Evolutionary conservation across 1,140 invertebrate species (phyloP).

Genomic region (Drosophila micromelanica): DNA sequence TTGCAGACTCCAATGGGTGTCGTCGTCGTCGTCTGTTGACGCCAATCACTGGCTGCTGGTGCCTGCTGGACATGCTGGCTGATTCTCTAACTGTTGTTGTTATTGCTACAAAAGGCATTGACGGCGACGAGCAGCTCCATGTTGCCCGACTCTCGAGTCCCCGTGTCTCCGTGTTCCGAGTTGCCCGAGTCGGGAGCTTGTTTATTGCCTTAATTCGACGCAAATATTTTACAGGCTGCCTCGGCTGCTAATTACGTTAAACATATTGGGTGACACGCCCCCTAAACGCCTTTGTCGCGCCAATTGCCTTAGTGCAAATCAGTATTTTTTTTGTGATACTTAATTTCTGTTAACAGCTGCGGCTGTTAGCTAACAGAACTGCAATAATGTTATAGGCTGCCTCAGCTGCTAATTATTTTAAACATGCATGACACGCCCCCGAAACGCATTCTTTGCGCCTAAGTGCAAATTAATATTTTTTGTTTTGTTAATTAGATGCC

Average conservation of each 20-base stretch:
- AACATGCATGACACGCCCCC: constrained; percentile 68
- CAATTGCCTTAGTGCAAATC: constrained; percentile 30
- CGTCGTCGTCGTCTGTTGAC: constrained; percentile 40
- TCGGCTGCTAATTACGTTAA: constrained; percentile 76
- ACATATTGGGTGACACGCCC: constrained; percentile 71
- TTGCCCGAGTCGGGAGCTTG: constrained; percentile 47
- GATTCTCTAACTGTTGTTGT: constrained; percentile 52
- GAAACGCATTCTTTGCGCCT: constrained; percentile 1
- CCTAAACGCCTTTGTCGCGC: constrained; percentile 8
- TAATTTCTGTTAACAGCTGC: constrained; percentile 45
- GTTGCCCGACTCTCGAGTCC: constrained; percentile 20
- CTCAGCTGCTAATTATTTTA: constrained; percentile 74
- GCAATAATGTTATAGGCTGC: constrained; percentile 67
- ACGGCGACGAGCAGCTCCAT: constrained; percentile 23
- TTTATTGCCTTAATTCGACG: constrained; percentile 75
- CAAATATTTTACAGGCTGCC: constrained; percentile 66
- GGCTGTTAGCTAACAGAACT: too few relatives aligned
- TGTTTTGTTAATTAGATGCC: too few relatives aligned
- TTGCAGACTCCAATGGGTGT: constrained; percentile 57
- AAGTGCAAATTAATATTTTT: constrained; percentile 24
- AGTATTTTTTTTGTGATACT: constrained; percentile 60
- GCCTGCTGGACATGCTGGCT: constrained; percentile 12
- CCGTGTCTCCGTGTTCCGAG: neutral
- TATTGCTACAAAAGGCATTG: constrained; percentile 49
- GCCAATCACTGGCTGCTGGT: constrained; percentile 52